Evolutionary conservation across 1,140 invertebrate species (phyloP), one percentile per base, ranked within the genome.

Genomic region (Marisa cornuarietis): DNA sequence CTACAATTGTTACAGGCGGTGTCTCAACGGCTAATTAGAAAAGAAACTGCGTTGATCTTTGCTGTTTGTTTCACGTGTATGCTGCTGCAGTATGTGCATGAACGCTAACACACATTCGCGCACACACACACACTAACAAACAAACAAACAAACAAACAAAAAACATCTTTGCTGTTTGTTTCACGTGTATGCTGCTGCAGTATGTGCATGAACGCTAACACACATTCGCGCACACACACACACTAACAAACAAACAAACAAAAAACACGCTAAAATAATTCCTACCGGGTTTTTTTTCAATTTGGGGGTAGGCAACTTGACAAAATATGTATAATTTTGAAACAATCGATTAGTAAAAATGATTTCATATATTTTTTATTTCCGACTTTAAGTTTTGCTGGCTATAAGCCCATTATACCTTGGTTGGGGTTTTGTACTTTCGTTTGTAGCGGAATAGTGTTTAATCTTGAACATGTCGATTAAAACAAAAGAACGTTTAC

Each of bases 191-290:
- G 20, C 63, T 65, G 24, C 24, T 31, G 22, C 66, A 68, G 3
- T n/a, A n/a, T n/a, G n/a, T n/a, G n/a, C n/a, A n/a, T 22, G n/a
- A n/a, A n/a, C 66, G n/a, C n/a, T n/a, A n/a, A 68, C 66, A n/a
- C 66, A 68, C 66, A 68, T 22, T 2, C 66, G 14, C 66, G 5
- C 66, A n/a, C 66, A n/a, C 66, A 68, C 66, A 16, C 13, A 16
- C n/a, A 68, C 66, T 22, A n/a, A 68, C 66, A 68, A n/a, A 68
- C 66, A 68, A n/a, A 68, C 66, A 68, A n/a, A 7, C 14, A n/a
- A 68, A 7, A 68, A n/a, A 7, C 14, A 68, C 9, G 42, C 66
- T 26, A n/a, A 68, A n/a, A n/a, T 31, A 68, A 11, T 71, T 22
- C 52, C 0, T 71, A 3, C 52, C 69, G n/a, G n/a, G n/a, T 69